Evolutionary conservation across 2,888 invertebrate species (phyloP), one percentile per base, ranked within the genome.

Genomic region (Brenthis daphne): DNA sequence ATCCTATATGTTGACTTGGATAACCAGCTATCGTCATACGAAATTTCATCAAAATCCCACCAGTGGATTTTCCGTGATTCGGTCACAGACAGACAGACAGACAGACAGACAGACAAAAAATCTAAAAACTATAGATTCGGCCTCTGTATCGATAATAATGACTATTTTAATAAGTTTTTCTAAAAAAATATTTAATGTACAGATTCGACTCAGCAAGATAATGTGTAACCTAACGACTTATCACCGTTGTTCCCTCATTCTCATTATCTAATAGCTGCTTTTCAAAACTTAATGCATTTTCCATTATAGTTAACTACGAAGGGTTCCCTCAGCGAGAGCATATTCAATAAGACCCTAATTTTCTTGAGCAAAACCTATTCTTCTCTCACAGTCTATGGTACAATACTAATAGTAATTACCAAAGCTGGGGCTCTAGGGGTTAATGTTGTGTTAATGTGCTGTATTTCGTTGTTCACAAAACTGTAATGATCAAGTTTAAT

Each of bases 331-430:
- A 29, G 64, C 63, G 51, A 53, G 70, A 64, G 67, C 60, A 69
- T 70, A 74, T 72, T 73, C 72, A 75, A 76, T 75, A 70, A 70
- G 71, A 71, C 74, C 75, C 73, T 74, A 75, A 76, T 75, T 76
- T 75, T 72, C 74, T 65, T 63, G 37, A 43, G 37, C 70, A 64
- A 67, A 74, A 75, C 69, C 75, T 71, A 75, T 74, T 76, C 74
- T 73, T 70, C 66, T 57, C 24, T 57, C 43, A 53, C 20, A 16
- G 24, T 24, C 50, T 43, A 50, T 51, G 16, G 67, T 72, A 72
- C 67, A 70, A 70, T 70, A 69, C 72, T 71, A 72, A 72, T 74
- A 66, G 69, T 70, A 74, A 74, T 74, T 72, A 71, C 71, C 65
- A 51, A 58, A 69, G 68, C 57, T 57, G 29, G 58, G 55, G 65